A percentile compares a stretch with the other conserved stretches of the same genome.
Conservation (phyloP, 2,113 vertebrate species). For the Semicossyphus pulcher region DNA sequence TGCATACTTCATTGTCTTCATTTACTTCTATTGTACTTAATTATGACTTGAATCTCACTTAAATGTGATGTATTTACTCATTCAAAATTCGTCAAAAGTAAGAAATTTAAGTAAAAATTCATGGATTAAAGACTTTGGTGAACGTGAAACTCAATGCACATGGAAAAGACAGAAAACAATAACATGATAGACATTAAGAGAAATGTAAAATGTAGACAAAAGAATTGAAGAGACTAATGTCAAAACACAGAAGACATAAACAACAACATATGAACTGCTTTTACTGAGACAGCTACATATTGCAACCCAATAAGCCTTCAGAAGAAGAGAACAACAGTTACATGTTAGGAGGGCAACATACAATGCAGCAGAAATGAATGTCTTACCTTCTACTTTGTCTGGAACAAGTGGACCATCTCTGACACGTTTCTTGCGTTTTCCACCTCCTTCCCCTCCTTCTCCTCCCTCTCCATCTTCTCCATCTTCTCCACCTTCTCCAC, state of each 20-base stretch:
- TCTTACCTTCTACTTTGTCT: conserved; percentile 77
- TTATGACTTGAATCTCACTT: too few relatives aligned
- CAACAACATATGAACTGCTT: neutral
- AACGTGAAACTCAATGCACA: too few relatives aligned
- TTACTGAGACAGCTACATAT: neutral
- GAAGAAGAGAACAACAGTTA: neutral
- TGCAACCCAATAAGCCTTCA: neutral
- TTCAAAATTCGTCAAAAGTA: too few relatives aligned
- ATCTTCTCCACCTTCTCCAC: neutral
- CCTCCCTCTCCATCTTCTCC: neutral
- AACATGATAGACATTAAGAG: neutral
- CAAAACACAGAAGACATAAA: neutral
- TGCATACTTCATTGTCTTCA: neutral
- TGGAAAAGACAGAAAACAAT: conserved; percentile 18
- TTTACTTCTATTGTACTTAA: neutral
- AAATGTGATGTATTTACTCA: too few relatives aligned
- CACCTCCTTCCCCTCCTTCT: conserved; percentile 14
- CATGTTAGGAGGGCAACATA: neutral
- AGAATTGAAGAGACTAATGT: neutral
- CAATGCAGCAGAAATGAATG: neutral
- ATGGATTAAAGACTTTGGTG: too few relatives aligned
- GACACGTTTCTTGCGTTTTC: conserved; percentile 55
- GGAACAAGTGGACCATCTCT: conserved; percentile 59
- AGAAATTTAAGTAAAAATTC: too few relatives aligned
- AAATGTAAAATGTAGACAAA: neutral